phyloP scores from a whole-genome alignment of 2,888 invertebrate genomes.

The Nomada ruficornis region DNA sequence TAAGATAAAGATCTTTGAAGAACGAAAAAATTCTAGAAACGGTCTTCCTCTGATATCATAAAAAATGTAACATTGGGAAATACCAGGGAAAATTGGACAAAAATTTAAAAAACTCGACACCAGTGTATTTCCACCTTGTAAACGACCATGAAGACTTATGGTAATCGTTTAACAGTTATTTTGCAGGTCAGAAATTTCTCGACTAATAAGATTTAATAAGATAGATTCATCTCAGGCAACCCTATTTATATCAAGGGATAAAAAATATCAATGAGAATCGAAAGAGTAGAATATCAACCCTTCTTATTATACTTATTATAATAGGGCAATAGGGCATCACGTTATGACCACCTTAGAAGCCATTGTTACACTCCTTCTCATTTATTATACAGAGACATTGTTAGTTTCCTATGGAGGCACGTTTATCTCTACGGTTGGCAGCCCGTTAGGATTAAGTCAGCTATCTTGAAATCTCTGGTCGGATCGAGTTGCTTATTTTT shows the following conservation, averaged over 20 bases:
- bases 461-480: conserved; percentile 64
- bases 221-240: conserved; percentile 9
- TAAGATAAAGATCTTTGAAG: too few relatives aligned
- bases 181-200: too few relatives aligned
- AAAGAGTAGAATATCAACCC: not conserved
- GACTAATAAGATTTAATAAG: not conserved
- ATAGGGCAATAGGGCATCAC: conserved; percentile 20
- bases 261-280: not conserved
- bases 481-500: conserved; percentile 66
- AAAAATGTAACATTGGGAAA: too few relatives aligned
- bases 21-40: too few relatives aligned
- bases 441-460: conserved; percentile 37
- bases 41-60: too few relatives aligned
- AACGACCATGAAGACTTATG: too few relatives aligned
- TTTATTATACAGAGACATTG: conserved; percentile 43
- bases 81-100: too few relatives aligned
- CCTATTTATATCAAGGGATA: not conserved
- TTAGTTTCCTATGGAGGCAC: conserved; percentile 4
- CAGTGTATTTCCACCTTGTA: too few relatives aligned
- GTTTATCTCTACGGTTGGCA: conserved; percentile 29
- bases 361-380: conserved; percentile 43
- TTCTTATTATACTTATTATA: conserved; percentile 16
- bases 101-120: too few relatives aligned
- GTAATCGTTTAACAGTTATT: too few relatives aligned
- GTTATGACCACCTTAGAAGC: conserved; percentile 31